Conservation (phyloP, 2,888 invertebrate species). For the Nomada ruficornis region DNA sequence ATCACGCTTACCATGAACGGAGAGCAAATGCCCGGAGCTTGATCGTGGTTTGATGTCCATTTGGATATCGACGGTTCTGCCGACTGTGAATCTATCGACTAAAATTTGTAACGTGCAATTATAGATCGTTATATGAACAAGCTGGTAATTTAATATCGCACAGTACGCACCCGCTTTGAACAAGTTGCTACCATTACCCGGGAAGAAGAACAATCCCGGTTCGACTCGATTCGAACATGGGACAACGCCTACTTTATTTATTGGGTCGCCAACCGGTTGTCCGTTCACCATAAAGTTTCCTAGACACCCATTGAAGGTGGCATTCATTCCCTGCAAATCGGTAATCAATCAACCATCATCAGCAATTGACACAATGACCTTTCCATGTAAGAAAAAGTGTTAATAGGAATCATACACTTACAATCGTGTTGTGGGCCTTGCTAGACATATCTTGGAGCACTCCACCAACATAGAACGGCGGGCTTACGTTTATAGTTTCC, state of each 20-base stretch:
- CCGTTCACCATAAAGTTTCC: conserved; percentile 90
- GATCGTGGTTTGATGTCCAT: conserved; percentile 95
- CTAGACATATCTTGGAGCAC: conserved; percentile 85
- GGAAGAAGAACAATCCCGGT: conserved; percentile 93
- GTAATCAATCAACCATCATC: not conserved
- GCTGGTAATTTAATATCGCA: no score
- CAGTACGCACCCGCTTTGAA: conserved; percentile 86
- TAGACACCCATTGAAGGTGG: conserved; percentile 94
- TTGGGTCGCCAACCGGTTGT: conserved; percentile 87
- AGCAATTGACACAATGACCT: not conserved
- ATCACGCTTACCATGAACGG: conserved; percentile 93
- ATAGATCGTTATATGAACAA: not conserved
- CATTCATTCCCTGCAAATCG: conserved; percentile 85
- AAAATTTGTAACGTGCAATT: conserved; percentile 63
- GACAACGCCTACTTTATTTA: conserved; percentile 87
- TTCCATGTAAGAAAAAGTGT: no score
- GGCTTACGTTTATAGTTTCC: conserved; percentile 86
- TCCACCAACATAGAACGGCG: conserved; percentile 94
- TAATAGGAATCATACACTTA: conserved; percentile 57
- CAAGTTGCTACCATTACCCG: conserved; percentile 88
- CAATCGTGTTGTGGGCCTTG: conserved; percentile 81
- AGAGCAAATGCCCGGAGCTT: conserved; percentile 92
- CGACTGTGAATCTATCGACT: conserved; percentile 92
- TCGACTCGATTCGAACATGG: conserved; percentile 93
- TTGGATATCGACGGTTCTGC: conserved; percentile 90